Evolutionary conservation across 2,888 invertebrate genomes (phyloP).

Genomic region (Neuroscelio doddi): DNA sequence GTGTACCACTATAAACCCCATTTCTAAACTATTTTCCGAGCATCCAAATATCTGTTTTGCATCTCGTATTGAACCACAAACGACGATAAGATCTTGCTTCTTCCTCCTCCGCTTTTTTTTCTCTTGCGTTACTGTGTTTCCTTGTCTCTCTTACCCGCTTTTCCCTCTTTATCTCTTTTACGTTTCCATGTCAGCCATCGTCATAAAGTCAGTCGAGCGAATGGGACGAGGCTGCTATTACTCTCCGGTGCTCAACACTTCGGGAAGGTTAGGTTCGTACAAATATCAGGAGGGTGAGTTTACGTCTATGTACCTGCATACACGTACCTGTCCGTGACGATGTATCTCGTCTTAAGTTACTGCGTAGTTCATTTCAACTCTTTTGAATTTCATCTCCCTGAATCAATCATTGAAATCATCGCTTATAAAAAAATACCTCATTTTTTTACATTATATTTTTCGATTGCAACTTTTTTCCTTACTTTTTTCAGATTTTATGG

Average conservation of each 20-base stretch:
- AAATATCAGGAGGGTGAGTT: slow-evolving; percentile 16
- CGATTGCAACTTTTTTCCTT: too few relatives aligned
- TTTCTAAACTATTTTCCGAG: slow-evolving; percentile 41
- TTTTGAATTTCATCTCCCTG: too few relatives aligned
- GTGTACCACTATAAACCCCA: slow-evolving; percentile 10
- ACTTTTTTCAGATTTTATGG: too few relatives aligned
- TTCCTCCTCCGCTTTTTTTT: slow-evolving; percentile 28
- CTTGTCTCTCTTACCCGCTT: slow-evolving; percentile 30
- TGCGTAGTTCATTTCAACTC: too few relatives aligned
- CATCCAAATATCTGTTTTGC: slow-evolving; percentile 50
- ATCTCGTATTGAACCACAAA: slow-evolving; percentile 9
- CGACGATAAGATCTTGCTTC: slow-evolving; percentile 29
- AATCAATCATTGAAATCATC: too few relatives aligned
- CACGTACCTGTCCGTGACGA: too few relatives aligned
- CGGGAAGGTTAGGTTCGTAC: slow-evolving; percentile 46
- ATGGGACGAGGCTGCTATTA: slow-evolving; percentile 57
- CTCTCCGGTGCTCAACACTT: slow-evolving; percentile 29
- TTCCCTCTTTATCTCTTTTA: slow-evolving; percentile 53
- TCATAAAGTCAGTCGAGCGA: slow-evolving; percentile 70
- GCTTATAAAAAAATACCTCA: too few relatives aligned
- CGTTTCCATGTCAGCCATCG: slow-evolving; percentile 63
- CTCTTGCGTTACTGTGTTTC: slow-evolving; percentile 25
- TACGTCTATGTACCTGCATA: slow-evolving; percentile 7
- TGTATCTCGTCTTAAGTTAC: too few relatives aligned
- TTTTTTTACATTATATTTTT: too few relatives aligned